phyloP scores from a whole-genome alignment of 2,888 invertebrate genomes.

The Spodoptera exigua region DNA sequence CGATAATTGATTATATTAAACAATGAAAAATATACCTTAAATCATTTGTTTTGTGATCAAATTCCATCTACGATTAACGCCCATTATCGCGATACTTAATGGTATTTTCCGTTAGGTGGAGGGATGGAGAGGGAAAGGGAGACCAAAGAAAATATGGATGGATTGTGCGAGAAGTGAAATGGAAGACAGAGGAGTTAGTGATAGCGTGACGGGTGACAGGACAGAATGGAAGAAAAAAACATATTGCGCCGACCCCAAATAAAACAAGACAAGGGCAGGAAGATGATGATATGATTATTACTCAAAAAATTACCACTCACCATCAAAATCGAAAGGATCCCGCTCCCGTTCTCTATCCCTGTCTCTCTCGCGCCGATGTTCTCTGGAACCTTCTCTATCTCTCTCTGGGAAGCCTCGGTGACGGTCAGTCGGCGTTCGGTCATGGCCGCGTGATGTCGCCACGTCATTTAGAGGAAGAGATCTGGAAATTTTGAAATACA shows the following conservation, averaged over 20 bases:
- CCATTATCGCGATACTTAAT: no score
- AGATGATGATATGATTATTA: neutral
- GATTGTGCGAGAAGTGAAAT: no score
- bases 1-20: no score
- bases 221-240: no score
- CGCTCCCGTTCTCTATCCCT: slow-evolving; percentile 67
- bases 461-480: slow-evolving; percentile 84
- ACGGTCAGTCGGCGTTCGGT: slow-evolving; percentile 83
- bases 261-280: no score
- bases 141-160: no score
- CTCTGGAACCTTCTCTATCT: slow-evolving; percentile 76
- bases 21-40: no score
- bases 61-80: no score
- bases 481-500: slow-evolving; percentile 60
- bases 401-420: slow-evolving; percentile 79
- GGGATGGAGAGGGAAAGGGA: neutral
- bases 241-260: no score
- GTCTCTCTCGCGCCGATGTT: slow-evolving; percentile 79
- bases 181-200: no score
- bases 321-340: slow-evolving; percentile 77
- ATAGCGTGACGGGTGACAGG: no score
- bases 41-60: no score
- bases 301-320: slow-evolving; percentile 59
- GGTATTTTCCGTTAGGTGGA: neutral
- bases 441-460: slow-evolving; percentile 79